Percentiles rank a stretch among this genome's conserved stretches.
Conservation (phyloP, 2,888 invertebrate genomes). For the Sthenelais limicola region DNA sequence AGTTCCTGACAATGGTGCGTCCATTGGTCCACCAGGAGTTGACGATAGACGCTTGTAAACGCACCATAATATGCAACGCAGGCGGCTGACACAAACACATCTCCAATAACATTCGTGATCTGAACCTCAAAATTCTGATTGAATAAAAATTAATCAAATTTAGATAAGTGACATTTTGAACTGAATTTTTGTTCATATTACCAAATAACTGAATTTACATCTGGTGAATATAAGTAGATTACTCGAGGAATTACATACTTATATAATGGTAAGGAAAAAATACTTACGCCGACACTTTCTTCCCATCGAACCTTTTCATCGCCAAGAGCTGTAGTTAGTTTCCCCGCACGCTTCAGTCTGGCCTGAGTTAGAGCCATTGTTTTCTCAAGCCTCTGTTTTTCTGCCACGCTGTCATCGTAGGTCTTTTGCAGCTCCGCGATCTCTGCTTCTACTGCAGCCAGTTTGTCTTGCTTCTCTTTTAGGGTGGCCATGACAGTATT, state of each 20-base stretch:
- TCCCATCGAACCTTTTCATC: conserved; percentile 92
- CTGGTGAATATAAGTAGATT: no score
- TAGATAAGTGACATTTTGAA: not conserved
- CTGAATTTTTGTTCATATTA: no score
- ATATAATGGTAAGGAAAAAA: no score
- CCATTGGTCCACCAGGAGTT: conserved; percentile 78
- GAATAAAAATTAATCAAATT: no score
- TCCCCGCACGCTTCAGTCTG: conserved; percentile 85
- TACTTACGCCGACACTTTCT: conserved; percentile 78
- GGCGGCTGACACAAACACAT: conserved; percentile 73
- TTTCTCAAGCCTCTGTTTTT: conserved; percentile 82
- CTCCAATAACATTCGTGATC: conserved; percentile 72
- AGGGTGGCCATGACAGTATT: conserved; percentile 83
- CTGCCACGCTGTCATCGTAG: conserved; percentile 74
- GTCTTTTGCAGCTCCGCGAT: conserved; percentile 73
- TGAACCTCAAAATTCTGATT: conserved; percentile 66
- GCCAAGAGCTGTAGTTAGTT: conserved; percentile 87
- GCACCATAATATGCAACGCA: conserved; percentile 73
- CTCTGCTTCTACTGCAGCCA: conserved; percentile 86
- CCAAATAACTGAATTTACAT: no score
- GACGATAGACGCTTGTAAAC: conserved; percentile 71
- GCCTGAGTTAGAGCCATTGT: conserved; percentile 85
- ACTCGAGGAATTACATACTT: no score
- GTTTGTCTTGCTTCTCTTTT: conserved; percentile 84
- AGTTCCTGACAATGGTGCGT: conserved; percentile 78